phyloP scores from a whole-genome alignment of 2,888 invertebrate genomes.

The Steinernema hermaphroditum region DNA sequence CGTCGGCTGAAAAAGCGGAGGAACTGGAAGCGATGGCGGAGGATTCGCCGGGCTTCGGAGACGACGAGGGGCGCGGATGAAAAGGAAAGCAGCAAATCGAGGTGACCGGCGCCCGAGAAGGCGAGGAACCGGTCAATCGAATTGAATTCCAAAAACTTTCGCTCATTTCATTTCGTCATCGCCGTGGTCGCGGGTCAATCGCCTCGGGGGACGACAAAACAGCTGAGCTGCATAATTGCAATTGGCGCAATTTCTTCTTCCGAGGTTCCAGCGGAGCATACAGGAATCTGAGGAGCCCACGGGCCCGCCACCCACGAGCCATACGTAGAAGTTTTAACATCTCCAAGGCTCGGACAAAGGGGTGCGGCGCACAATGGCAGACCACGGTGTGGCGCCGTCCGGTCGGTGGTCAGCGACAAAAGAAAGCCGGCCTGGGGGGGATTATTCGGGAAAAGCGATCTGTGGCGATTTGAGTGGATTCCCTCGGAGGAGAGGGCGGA shows the following conservation, averaged over 20 bases:
- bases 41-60: background rate
- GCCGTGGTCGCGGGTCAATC: constrained; percentile 20
- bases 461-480: constrained; percentile 21
- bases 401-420: constrained; percentile 30
- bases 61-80: too few relatives aligned
- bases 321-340: too few relatives aligned
- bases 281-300: too few relatives aligned
- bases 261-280: background rate
- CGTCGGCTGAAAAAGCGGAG: constrained; percentile 18
- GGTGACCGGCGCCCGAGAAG: too few relatives aligned
- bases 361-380: too few relatives aligned
- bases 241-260: constrained; percentile 19
- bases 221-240: constrained; percentile 26
- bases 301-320: too few relatives aligned
- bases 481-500: background rate
- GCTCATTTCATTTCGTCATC: constrained; percentile 31
- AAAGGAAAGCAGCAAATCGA: too few relatives aligned
- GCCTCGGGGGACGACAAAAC: constrained; percentile 28
- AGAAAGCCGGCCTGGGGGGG: background rate
- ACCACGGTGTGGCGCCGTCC: too few relatives aligned
- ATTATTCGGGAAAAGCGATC: constrained; percentile 22
- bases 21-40: constrained; percentile 2
- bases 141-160: constrained; percentile 29
- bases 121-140: constrained; percentile 26
- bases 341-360: too few relatives aligned